A percentile compares a stretch with the other conserved stretches of the same genome.
phyloP scores from a whole-genome alignment of 1,140 invertebrate genomes.

The Saccostrea glomerata region DNA sequence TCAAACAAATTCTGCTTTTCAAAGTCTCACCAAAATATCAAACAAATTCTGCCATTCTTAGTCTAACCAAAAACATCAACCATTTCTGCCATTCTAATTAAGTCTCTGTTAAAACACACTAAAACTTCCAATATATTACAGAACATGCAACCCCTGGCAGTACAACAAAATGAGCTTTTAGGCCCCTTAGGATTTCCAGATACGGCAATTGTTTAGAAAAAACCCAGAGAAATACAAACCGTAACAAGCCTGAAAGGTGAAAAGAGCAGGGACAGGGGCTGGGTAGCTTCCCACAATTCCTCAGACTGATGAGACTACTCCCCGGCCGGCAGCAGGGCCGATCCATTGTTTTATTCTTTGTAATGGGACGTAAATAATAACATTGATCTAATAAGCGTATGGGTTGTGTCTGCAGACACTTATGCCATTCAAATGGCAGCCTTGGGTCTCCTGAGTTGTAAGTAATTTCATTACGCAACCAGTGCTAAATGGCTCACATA shows the following conservation, averaged over 20 bases:
- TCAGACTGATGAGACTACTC: not conserved
- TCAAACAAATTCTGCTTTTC: too few species aligned
- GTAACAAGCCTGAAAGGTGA: not conserved
- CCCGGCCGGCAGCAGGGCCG: slow-evolving; percentile 16
- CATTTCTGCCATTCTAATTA: not conserved
- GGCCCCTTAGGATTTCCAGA: not conserved
- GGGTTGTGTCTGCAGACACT: slow-evolving; percentile 22
- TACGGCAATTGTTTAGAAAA: not conserved
- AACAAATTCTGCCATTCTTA: not conserved
- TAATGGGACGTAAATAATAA: slow-evolving; percentile 29
- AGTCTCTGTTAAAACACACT: not conserved
- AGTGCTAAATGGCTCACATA: slow-evolving; percentile 18
- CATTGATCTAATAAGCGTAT: slow-evolving; percentile 30
- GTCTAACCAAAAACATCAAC: too few species aligned
- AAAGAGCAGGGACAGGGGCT: slow-evolving; percentile 5
- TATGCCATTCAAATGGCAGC: slow-evolving; percentile 24
- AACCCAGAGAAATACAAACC: not conserved
- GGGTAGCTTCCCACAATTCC: slow-evolving; percentile 19
- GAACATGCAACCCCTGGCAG: not conserved
- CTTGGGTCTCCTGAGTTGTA: not conserved
- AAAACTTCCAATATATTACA: slow-evolving; percentile 1
- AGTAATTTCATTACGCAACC: slow-evolving; percentile 33
- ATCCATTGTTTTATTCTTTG: slow-evolving; percentile 33
- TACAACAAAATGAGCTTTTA: not conserved
- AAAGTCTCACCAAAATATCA: too few species aligned